Conservation (phyloP, 2,797 vertebrate species). For the Rachycentron canadum region DNA sequence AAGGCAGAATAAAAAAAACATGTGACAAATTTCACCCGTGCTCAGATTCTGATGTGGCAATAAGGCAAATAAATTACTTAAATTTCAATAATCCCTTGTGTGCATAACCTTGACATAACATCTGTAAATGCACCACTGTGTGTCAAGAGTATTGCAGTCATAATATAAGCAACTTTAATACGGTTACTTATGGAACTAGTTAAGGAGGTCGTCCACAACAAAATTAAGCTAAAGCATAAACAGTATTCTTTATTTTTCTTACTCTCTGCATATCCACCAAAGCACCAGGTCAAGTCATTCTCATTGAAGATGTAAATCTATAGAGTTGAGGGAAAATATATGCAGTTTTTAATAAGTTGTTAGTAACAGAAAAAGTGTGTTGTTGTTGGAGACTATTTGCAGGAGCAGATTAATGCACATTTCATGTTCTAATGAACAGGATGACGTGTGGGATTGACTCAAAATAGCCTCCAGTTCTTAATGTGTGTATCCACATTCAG, state of each 20-base stretch:
- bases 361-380: too few species aligned
- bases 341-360: too few species aligned
- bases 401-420: neutral
- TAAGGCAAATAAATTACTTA: neutral
- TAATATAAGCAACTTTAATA: neutral
- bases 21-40: neutral
- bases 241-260: neutral
- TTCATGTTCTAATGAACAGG: neutral
- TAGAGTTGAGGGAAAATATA: neutral
- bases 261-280: neutral
- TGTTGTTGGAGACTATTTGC: neutral
- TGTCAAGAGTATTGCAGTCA: neutral
- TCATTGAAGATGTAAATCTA: neutral
- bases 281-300: neutral
- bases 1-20: constrained; percentile 3
- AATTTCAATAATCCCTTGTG: neutral
- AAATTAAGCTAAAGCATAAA: neutral
- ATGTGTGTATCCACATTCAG: neutral
- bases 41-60: neutral
- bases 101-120: neutral
- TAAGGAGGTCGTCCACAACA: neutral
- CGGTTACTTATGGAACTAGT: neutral
- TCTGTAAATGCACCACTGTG: neutral
- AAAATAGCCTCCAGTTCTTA: neutral
- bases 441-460: neutral